Evolutionary conservation across 1,140 invertebrate species (phyloP), one percentile per base, ranked within the genome.

Genomic region (Drosophila persimilis): DNA sequence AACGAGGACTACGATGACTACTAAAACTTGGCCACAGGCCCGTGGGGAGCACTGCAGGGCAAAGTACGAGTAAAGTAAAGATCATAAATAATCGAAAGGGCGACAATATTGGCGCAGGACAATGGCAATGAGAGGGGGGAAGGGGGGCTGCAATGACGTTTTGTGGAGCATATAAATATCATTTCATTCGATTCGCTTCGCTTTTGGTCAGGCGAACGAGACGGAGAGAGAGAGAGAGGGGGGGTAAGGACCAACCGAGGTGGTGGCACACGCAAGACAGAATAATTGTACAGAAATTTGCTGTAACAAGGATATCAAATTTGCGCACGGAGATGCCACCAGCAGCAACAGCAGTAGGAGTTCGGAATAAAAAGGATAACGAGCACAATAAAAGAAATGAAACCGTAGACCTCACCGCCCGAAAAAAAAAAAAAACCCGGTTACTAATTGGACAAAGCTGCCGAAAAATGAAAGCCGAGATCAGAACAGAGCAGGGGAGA

Each of bases 371-470:
- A 88, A 88, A 83, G 83, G 83, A 88, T 88, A 88, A 88, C 83
- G 83, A 88, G 84, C 79, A 88, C 84, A 88, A 88, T 88, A 88
- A 88, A 89, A 88, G 83, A 88, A 88, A 83, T 89, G 83, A 88
- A 88, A 88, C 79, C 83, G 84, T 88, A 88, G 66, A 79, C 84
- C 83, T 71, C 60, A 60, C 60, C 39, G 3, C 13, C 17, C 51
- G 7, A 20, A 20, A 53, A 53, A 22, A 39, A 51, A 86, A 89
- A 53, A 39, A 39, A 51, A 86, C 83, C 88, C 84, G 70, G 83
- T 88, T 88, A 86, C 83, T 88, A 88, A 88, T 88, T 88, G 83
- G 83, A 88, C 83, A 88, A 89, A 88, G 83, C 83, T 79, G 67
- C 75, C 83, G 53, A 88, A 76, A 77, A 80, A 88, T 70, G 77